Evolutionary conservation across 1,140 invertebrate species (phyloP).

Genomic region (Pogonus chalceus): DNA sequence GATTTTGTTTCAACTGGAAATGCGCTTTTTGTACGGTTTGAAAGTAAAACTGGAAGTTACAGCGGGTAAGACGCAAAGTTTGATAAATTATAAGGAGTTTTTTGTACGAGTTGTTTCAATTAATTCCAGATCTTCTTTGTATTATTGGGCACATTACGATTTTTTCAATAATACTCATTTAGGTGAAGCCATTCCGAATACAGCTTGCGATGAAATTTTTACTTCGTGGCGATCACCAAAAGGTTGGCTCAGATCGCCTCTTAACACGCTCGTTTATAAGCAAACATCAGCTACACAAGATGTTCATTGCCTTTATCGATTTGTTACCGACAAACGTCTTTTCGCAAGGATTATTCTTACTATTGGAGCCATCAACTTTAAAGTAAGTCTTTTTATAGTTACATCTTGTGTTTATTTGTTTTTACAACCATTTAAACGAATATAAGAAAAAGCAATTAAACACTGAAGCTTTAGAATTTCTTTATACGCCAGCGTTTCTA

Average conservation of each 20-base stretch:
- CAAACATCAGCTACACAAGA: slow-evolving; percentile 53
- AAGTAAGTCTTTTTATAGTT: too few species aligned
- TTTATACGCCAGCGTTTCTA: too few species aligned
- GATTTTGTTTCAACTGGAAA: slow-evolving; percentile 81
- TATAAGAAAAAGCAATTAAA: too few species aligned
- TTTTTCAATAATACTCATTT: slow-evolving; percentile 83
- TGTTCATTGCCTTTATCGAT: slow-evolving; percentile 70
- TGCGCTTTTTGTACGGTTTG: slow-evolving; percentile 75
- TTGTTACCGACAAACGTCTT: slow-evolving; percentile 67
- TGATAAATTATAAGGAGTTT: slow-evolving; percentile 12
- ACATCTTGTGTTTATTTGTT: too few species aligned
- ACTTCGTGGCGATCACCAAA: slow-evolving; percentile 62
- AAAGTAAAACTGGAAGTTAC: slow-evolving; percentile 84
- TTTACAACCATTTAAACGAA: too few species aligned
- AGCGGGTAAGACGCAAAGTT: slow-evolving; percentile 62
- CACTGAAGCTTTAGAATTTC: too few species aligned
- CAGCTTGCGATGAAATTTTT: slow-evolving; percentile 76
- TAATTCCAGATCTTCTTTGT: slow-evolving; percentile 54
- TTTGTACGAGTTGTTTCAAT: background rate
- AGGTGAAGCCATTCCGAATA: slow-evolving; percentile 65
- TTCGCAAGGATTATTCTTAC: slow-evolving; percentile 70
- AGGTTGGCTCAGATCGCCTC: slow-evolving; percentile 63
- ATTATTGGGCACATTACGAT: slow-evolving; percentile 87
- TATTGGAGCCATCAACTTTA: slow-evolving; percentile 58
- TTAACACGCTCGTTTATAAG: slow-evolving; percentile 79